Conservation (phyloP, 2,113 vertebrate species). For the Acanthochromis polyacanthus region DNA sequence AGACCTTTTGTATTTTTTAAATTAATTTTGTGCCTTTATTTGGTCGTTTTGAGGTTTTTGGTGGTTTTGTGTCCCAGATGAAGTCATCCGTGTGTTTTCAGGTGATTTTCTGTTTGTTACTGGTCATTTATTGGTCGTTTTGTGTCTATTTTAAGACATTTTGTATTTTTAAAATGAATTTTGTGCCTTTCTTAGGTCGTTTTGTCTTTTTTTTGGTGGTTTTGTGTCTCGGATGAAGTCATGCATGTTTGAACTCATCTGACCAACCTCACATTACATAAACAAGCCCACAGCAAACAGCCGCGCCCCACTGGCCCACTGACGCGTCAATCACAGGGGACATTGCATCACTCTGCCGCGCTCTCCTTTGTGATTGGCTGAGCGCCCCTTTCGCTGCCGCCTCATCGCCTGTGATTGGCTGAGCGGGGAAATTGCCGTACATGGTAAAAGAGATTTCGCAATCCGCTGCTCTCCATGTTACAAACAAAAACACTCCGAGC, state of each 20-base stretch:
- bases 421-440: conserved; percentile 76
- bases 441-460: conserved; percentile 87
- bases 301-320: conserved; percentile 49
- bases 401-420: conserved; percentile 72
- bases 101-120: too few species aligned
- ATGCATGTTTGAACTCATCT: conserved; percentile 59
- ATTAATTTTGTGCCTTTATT: too few species aligned
- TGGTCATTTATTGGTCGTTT: too few species aligned
- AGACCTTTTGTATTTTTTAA: too few species aligned
- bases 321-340: conserved; percentile 39
- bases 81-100: too few species aligned
- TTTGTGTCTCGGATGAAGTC: conserved; percentile 47
- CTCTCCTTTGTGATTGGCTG: conserved; percentile 70
- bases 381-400: fast-evolving
- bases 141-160: too few species aligned
- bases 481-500: conserved; percentile 83
- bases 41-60: too few species aligned
- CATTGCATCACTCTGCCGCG: conserved; percentile 75
- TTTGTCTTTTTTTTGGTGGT: not conserved
- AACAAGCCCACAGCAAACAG: conserved; percentile 38
- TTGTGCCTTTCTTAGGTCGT: too few species aligned
- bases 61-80: too few species aligned
- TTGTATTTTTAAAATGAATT: too few species aligned
- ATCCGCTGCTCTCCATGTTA: conserved; percentile 78
- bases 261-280: conserved; percentile 68